Evolutionary conservation across 2,888 invertebrate species (phyloP), one percentile per base, ranked within the genome.

Genomic region (Cephus pulcher): DNA sequence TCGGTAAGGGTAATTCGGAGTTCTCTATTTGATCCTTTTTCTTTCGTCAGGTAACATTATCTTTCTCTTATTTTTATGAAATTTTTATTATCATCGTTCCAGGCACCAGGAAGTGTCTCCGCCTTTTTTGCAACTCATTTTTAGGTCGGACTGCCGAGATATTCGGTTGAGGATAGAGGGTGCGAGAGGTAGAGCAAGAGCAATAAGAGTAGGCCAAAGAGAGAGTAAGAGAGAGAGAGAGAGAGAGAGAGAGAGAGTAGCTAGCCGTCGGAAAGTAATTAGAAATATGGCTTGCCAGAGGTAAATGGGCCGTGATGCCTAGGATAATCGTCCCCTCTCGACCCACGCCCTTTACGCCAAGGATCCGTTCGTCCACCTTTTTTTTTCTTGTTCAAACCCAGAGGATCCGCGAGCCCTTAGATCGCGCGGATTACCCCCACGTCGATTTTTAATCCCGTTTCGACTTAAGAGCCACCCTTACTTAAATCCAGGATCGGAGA

Each of bases 281-380:
- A 90, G 89, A 90, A 90, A 90, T 90, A 89, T 89, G 89, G 86
- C 87, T 87, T 86, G 84, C 84, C 84, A 81, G 86, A 79, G 87
- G 86, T 90, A 90, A 90, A 90, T 90, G 89, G 88, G 83, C 88
- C 87, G 88, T 90, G 86, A 88, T 86, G 86, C 84, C 86, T 82
- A 83, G 86, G 85, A 89, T 89, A 88, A 88, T 88, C 86, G 83
- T 81, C 83, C 80, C 78, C 78, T 76, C 79, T 71, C 76, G 73
- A 73, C 77, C 76, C 68, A 74, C 70, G 71, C 33, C 78, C 75
- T 68, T 76, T 76, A 78, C 73, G 40, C 35, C 75, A 33, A 23
- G 71, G 71, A 71, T 32, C 12, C 71, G 32, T 71, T 32, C 33
- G 32, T 32, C 32, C 71, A 71, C 73, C 0, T 33, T 78, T 80